Base-by-base conservation (phyloP, 1,140 invertebrate species). In the Magallana gigas region DNA sequence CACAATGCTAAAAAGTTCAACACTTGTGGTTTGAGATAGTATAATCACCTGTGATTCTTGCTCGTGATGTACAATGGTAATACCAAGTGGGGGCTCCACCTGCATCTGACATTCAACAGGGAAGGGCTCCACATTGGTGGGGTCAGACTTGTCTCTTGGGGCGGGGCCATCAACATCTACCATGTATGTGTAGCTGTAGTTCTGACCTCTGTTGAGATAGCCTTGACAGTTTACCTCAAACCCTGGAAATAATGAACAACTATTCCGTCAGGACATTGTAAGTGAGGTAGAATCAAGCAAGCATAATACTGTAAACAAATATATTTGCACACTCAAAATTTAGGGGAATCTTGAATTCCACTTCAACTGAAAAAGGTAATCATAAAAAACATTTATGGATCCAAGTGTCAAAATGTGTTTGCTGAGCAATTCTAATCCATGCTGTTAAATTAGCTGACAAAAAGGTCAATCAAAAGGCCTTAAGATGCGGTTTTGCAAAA, bases 101-200 rank as follows among this genome's bases (percentile, higher is more conserved):
- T 85, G 58, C 71, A 90, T 90, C 29, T 85, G 36, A 85, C 90
- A 90, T 23, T 88, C 29, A 14, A 80, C 90, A 8, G 85, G 86
- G 86, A 90, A 89, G 1, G 88, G 86, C 0, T 36, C 23, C 9
- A 85, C 82, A 85, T 88, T 85, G 56, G 56, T 85, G 59, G 71
- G 64, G 57, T 88, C 83, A 48, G 71, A 12, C 14, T 85, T 62
- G 16, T 81, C 48, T 12, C 57, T 62, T n/a, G 29, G 36, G 12
- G 57, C 0, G 29, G 91, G 90, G 11, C 91, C 91, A 81, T 92
- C 91, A 11, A 90, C 87, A 58, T 92, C 91, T 64, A 92, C 86
- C 57, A 80, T n/a, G 68, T 90, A 90, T 16, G 86, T 83, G 81
- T 92, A 91, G 12, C 80, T 84, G 8, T 86, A 56, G 7, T 76